Percentiles rank a stretch among this genome's conserved stretches.
Conservation (phyloP, 2,888 invertebrate species). For the Strigamia maritima region DNA sequence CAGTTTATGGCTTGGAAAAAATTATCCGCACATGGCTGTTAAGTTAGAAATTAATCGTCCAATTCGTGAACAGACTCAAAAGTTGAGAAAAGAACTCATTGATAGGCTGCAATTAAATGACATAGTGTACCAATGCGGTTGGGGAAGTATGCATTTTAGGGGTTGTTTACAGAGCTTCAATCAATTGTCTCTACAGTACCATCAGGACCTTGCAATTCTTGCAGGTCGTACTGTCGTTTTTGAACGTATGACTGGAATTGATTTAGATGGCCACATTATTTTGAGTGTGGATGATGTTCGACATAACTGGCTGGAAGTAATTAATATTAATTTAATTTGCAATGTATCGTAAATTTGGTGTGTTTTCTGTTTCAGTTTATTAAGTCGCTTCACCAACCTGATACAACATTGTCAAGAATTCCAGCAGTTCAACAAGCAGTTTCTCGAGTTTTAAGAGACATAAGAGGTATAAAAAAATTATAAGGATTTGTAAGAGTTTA, state of each 20-base stretch:
- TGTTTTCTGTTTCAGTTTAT: slow-evolving; percentile 62
- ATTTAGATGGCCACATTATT: slow-evolving; percentile 83
- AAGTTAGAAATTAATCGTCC: slow-evolving; percentile 65
- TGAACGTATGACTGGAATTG: slow-evolving; percentile 86
- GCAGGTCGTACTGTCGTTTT: slow-evolving; percentile 71
- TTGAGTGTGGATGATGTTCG: slow-evolving; percentile 89
- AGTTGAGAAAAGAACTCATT: slow-evolving; percentile 62
- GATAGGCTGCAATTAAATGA: slow-evolving; percentile 54
- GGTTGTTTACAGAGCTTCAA: slow-evolving; percentile 84
- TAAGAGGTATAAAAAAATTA: slow-evolving; percentile 57
- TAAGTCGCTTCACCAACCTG: slow-evolving; percentile 68
- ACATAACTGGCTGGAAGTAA: slow-evolving; percentile 88
- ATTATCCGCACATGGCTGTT: slow-evolving; percentile 65
- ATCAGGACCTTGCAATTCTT: slow-evolving; percentile 65
- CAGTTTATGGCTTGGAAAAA: slow-evolving; percentile 66
- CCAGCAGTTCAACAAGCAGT: slow-evolving; percentile 80
- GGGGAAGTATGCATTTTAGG: slow-evolving; percentile 69
- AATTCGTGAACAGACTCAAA: slow-evolving; percentile 70
- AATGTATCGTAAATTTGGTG: not conserved
- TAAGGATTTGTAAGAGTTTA: not conserved
- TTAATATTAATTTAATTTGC: slow-evolving; percentile 48
- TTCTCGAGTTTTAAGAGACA: slow-evolving; percentile 76
- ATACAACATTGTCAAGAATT: slow-evolving; percentile 67
- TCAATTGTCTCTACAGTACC: slow-evolving; percentile 71
- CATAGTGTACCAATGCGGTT: slow-evolving; percentile 56